Conservation (phyloP, 2,888 invertebrate genomes). For the Chrysodeixis includens region DNA sequence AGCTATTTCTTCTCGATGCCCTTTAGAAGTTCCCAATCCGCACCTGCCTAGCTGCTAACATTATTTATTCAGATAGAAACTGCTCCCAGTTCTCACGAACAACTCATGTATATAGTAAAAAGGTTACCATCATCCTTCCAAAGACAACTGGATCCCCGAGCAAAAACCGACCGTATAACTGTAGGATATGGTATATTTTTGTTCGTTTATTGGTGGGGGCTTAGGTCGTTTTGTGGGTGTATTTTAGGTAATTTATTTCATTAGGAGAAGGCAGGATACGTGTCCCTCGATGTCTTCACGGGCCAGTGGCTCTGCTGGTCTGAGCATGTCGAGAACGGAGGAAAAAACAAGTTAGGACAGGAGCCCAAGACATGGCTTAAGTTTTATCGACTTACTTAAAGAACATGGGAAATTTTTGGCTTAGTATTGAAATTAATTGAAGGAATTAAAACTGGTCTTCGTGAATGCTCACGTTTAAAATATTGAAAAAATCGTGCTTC, state of each 20-base stretch:
- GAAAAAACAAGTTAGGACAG: conserved; percentile 74
- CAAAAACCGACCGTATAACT: conserved; percentile 43
- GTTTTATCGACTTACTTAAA: neutral
- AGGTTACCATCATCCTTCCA: conserved; percentile 81
- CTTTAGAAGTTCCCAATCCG: conserved; percentile 47
- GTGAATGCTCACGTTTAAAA: no score
- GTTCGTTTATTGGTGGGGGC: conserved; percentile 14
- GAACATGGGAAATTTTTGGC: neutral
- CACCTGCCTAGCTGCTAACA: conserved; percentile 50
- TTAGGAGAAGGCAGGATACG: conserved; percentile 88
- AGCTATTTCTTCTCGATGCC: conserved; percentile 16
- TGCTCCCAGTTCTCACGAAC: conserved; percentile 75
- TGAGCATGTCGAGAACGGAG: conserved; percentile 82
- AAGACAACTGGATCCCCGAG: conserved; percentile 27
- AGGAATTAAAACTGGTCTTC: no score
- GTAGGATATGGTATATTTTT: conserved; percentile 40
- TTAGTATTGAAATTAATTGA: neutral
- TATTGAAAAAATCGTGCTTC: no score
- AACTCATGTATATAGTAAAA: conserved; percentile 70
- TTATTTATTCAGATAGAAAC: conserved; percentile 58
- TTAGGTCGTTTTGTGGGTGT: conserved; percentile 60
- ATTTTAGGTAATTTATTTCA: conserved; percentile 83
- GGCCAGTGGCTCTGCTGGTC: conserved; percentile 77
- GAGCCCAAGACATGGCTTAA: conserved; percentile 43
- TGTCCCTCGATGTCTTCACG: conserved; percentile 87